Evolutionary conservation across 2,113 vertebrate species (phyloP), one percentile per base, ranked within the genome.

Genomic region (Hippocampus barbouri): DNA sequence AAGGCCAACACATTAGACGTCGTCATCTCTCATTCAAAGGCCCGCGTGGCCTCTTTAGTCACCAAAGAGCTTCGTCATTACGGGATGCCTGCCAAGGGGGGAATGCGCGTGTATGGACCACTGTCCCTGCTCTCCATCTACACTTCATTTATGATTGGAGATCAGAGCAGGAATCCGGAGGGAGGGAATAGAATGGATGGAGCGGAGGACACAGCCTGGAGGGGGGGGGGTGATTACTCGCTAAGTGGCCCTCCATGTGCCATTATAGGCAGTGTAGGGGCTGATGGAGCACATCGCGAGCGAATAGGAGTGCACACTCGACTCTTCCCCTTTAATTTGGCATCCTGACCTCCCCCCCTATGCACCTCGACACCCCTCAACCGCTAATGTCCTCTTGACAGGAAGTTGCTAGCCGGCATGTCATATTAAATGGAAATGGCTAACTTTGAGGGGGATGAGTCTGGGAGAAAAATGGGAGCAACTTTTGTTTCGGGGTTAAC

Each of bases 201-300:
- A 78, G 67, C 70, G 25, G 71, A 79, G 70, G 70, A 79, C 76
- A 68, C 79, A 79, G 82, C 75, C 79, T 80, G 79, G 68, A 81
- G 84, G 78, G 34, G 72, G 69, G 79, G 86, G 83, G 83, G 86
- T 91, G 89, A 92, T 93, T 90, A 89, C 70, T 70, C 85, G 88
- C 88, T 91, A 90, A 93, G 90, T 86, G 89, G 90, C 81, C 88
- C 85, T 86, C 87, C 88, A 89, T 86, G 72, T 89, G 83, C 87
- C 88, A 89, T 89, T 87, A 86, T 82, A 83, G 82, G 83, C 83
- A 86, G 77, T 79, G 72, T n/a, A n/a, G 78, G 81, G 85, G 85
- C 87, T 85, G 85, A 87, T 84, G 79, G 83, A 84, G 85, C 83
- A 84, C 85, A 80, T 86, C 83, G 79, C 74, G 80, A 87, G 81